These are phyloP conservation scores for Stigmatopora nigra DNA, from an alignment of 2,113 vertebrate species.

Conservation along the genomic window DNA sequence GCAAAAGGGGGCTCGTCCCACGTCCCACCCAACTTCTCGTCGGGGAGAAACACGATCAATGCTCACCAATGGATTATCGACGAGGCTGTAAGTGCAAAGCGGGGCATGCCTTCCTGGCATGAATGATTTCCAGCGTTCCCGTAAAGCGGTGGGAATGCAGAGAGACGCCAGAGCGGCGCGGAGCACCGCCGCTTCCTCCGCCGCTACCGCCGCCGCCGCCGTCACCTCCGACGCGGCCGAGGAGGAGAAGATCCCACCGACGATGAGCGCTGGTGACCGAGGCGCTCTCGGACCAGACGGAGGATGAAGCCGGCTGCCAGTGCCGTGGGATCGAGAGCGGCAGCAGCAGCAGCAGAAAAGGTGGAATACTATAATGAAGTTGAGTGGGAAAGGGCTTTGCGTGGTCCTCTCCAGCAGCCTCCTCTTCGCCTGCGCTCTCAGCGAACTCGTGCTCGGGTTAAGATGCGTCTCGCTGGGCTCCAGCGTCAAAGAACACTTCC, in stretches of 20 bases:
- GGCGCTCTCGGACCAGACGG: slow-evolving; percentile 68
- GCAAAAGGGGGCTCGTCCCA: background rate
- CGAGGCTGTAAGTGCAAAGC: slow-evolving; percentile 22
- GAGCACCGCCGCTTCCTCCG: slow-evolving; percentile 41
- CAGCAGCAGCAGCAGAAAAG: slow-evolving; percentile 14
- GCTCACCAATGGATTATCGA: slow-evolving; percentile 33
- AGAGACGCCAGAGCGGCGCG: slow-evolving; percentile 39
- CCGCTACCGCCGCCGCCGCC: slow-evolving; percentile 47
- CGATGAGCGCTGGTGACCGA: slow-evolving; percentile 64
- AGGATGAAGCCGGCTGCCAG: slow-evolving; percentile 24
- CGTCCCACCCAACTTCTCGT: background rate
- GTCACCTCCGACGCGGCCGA: slow-evolving; percentile 53
- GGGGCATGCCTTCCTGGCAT: slow-evolving; percentile 25
- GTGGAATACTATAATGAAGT: slow-evolving; percentile 94
- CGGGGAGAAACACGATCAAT: slow-evolving; percentile 6
- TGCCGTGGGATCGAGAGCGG: background rate
- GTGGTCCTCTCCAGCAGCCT: slow-evolving; percentile 86
- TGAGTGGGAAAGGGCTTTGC: slow-evolving; percentile 90
- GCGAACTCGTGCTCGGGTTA: slow-evolving; percentile 87
- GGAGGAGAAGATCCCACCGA: slow-evolving; percentile 57
- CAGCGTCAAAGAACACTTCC: slow-evolving; percentile 82
- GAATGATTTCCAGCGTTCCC: slow-evolving; percentile 59
- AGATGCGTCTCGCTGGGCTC: slow-evolving; percentile 86
- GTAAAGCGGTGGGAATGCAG: slow-evolving; percentile 50
- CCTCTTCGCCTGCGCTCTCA: slow-evolving; percentile 87